Evolutionary conservation across 2,113 vertebrate genomes (phyloP), one percentile per base, ranked within the genome.

Genomic region (Tonatia bakeri): DNA sequence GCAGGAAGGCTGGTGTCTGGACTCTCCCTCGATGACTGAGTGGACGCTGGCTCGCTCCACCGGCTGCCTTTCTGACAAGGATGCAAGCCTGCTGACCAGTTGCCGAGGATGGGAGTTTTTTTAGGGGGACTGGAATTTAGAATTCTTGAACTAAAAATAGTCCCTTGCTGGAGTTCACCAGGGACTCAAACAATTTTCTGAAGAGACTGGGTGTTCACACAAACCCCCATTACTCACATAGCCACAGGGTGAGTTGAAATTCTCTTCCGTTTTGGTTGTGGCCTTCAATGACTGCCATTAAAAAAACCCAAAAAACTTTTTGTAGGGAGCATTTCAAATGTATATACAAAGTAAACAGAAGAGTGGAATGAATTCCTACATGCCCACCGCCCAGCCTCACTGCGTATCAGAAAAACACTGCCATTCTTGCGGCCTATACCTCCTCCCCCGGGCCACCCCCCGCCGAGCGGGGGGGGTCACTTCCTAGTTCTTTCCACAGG

Each of bases 221-320:
- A 19, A 31, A n/a, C 7, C 43, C 31, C 26, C 4, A 0, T 6
- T 0, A 1, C 16, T 50, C 19, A 8, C 43, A 2, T 0, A 7
- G 20, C 31, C 26, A 0, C 20, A 1, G 0, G 5, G 54, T 1
- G 3, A 24, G 33, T 5, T 70, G 65, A 26, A 54, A n/a, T 22
- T 64, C 77, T 19, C 6, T 19, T 38, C 9, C 1, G 28, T 45
- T n/a, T 50, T 14, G 26, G 20, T 33, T 9, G 33, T 15, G 75
- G 22, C 26, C 70, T 22, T 87, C 85, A 7, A 0, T n/a, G 0
- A 65, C 17, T 38, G 69, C 45, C 70, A 1, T 83, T 36, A 33
- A 36, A 65, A 45, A 43, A 26, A 31, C 67, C 28, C 13, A 15
- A 14, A 65, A 33, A 16, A 14, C 16, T 76, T 91, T 90, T 90